A percentile compares a stretch with the other conserved stretches of the same genome.
Conservation (phyloP, 2,797 vertebrate genomes). For the Darevskia nairensis region DNA sequence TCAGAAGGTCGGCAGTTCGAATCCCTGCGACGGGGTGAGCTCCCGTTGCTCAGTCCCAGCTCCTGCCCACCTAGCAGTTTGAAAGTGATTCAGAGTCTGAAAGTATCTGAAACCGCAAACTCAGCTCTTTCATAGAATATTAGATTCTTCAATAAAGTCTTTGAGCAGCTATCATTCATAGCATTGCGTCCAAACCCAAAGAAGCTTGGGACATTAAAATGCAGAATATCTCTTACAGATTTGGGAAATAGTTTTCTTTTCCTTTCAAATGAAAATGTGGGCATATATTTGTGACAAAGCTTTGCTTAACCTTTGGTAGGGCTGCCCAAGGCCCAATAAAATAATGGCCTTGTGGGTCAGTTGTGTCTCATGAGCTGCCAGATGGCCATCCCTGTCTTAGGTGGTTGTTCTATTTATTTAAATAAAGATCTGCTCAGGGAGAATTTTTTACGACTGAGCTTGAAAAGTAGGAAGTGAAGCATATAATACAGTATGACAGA, state of each 20-base stretch:
- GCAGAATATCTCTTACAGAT: neutral
- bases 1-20: too few species aligned
- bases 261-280: neutral
- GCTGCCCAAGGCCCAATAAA: neutral
- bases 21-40: too few species aligned
- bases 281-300: too few species aligned
- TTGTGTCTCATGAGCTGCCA: neutral
- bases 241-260: neutral
- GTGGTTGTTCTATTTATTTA: neutral
- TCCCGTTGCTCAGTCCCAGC: too few species aligned
- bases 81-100: too few species aligned
- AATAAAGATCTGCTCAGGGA: neutral
- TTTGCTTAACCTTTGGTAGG: neutral
- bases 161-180: neutral
- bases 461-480: neutral
- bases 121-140: neutral
- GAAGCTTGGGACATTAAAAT: neutral
- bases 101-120: neutral
- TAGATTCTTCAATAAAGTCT: neutral
- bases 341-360: neutral
- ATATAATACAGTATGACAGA: constrained; percentile 12
- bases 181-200: neutral
- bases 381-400: neutral
- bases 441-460: neutral
- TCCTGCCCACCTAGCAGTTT: too few species aligned